A percentile compares a stretch with the other conserved stretches of the same genome.
Conservation (phyloP, 2,888 invertebrate genomes). For the Tachina grossa region DNA sequence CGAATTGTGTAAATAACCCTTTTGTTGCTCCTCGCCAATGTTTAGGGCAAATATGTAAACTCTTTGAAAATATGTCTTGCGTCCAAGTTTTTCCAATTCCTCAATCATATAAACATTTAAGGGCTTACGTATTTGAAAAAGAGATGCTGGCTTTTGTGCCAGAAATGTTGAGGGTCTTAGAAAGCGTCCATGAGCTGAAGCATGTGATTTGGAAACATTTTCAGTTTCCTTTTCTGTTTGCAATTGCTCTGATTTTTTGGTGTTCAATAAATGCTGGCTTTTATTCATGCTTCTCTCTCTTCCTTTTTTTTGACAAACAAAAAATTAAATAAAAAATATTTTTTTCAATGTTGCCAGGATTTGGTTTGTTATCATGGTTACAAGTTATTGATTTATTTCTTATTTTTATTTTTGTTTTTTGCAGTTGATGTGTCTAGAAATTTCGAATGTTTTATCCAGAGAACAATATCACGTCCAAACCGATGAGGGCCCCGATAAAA, state of each 20-base stretch:
- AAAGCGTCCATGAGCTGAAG: slow-evolving; percentile 34
- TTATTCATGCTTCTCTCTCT: slow-evolving; percentile 36
- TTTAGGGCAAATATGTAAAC: slow-evolving; percentile 77
- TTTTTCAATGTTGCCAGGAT: slow-evolving; percentile 43
- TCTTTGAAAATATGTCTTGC: slow-evolving; percentile 78
- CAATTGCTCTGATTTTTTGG: slow-evolving; percentile 8
- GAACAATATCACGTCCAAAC: slow-evolving; percentile 95
- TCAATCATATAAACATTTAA: slow-evolving; percentile 76
- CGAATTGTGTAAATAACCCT: neutral
- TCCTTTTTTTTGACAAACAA: neutral
- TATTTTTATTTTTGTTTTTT: slow-evolving; percentile 43
- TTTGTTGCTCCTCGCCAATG: slow-evolving; percentile 34
- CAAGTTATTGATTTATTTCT: slow-evolving; percentile 18
- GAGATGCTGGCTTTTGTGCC: slow-evolving; percentile 29
- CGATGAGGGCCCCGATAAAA: slow-evolving; percentile 95
- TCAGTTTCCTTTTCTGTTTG: slow-evolving; percentile 21
- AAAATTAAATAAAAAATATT: neutral
- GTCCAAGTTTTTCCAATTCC: slow-evolving; percentile 73
- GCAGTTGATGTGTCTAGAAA: slow-evolving; percentile 73
- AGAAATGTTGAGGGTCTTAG: neutral
- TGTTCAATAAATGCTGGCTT: neutral
- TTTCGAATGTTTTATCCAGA: slow-evolving; percentile 58
- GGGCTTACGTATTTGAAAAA: slow-evolving; percentile 75
- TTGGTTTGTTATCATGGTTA: slow-evolving; percentile 27
- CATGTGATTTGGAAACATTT: slow-evolving; percentile 6